Conservation (phyloP, 2,797 vertebrate species). For the Enteromius unitaeniatus region DNA sequence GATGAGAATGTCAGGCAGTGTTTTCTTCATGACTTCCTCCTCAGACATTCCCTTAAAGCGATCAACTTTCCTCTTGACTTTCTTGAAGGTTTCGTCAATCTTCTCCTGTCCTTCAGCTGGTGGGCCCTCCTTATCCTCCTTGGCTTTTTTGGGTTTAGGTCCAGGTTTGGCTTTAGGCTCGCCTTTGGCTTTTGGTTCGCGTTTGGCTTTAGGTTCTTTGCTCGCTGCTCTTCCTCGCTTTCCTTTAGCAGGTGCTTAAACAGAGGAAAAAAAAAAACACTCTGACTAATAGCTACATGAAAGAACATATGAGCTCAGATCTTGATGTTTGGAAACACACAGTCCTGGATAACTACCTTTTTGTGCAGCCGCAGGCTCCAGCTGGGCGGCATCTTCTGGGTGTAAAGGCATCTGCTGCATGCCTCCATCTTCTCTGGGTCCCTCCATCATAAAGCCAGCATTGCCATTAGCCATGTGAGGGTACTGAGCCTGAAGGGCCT, state of each 20-base stretch:
- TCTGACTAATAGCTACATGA: neutral
- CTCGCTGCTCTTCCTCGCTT: constrained; percentile 69
- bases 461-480: constrained; percentile 63
- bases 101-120: constrained; percentile 89
- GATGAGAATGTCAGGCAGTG: constrained; percentile 94
- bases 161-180: constrained; percentile 79
- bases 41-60: constrained; percentile 97
- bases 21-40: constrained; percentile 95
- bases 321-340: neutral
- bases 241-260: constrained; percentile 72
- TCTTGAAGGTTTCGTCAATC: constrained; percentile 94
- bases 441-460: constrained; percentile 56
- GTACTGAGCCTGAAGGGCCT: constrained; percentile 77
- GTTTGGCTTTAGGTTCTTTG: constrained; percentile 74
- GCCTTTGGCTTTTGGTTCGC: constrained; percentile 10
- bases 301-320: neutral
- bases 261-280: neutral
- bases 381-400: constrained; percentile 65
- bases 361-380: constrained; percentile 64
- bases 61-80: constrained; percentile 94
- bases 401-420: constrained; percentile 66
- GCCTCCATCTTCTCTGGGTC: constrained; percentile 61
- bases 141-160: constrained; percentile 82
- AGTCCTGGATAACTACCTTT: constrained; percentile 67
- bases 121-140: constrained; percentile 71